Conservation (phyloP, 1,140 invertebrate genomes). For the Trachelipus rathkii region DNA sequence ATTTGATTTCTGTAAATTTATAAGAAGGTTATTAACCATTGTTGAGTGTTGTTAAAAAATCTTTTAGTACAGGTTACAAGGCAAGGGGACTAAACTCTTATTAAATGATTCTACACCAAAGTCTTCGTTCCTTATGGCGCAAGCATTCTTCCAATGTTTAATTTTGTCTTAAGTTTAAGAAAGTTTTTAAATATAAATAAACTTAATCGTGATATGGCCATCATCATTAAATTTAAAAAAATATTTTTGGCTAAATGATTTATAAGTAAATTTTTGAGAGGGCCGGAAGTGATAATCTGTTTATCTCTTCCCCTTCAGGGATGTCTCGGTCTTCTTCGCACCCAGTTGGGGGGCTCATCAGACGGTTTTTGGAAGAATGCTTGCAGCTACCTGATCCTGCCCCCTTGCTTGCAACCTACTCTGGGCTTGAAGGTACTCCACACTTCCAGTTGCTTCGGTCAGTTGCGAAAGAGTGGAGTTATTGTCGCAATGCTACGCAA, state of each 20-base stretch:
- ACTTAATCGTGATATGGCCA: too few species aligned
- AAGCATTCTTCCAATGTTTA: constrained; percentile 45
- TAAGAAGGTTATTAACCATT: too few species aligned
- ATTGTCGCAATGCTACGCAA: constrained; percentile 45
- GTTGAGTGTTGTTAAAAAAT: neutral
- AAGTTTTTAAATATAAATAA: too few species aligned
- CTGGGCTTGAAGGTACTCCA: constrained; percentile 43
- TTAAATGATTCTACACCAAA: neutral
- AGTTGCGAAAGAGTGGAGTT: constrained; percentile 45
- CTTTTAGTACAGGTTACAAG: neutral
- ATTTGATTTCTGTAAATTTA: too few species aligned
- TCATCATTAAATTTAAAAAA: too few species aligned
- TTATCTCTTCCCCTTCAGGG: constrained; percentile 41
- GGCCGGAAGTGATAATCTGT: neutral
- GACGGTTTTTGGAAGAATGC: constrained; percentile 47
- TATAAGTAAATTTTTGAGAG: neutral
- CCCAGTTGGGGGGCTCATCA: constrained; percentile 46
- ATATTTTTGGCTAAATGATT: too few species aligned
- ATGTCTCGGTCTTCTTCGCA: constrained; percentile 42
- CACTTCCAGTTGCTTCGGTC: constrained; percentile 46
- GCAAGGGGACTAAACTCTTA: neutral
- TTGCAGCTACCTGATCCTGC: constrained; percentile 45
- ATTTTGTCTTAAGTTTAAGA: neutral
- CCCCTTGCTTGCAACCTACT: constrained; percentile 43
- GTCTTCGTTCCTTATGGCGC: constrained; percentile 39